These are phyloP conservation scores for Clamator glandarius DNA, from an alignment of 2,797 vertebrate species.

Conservation along the genomic window DNA sequence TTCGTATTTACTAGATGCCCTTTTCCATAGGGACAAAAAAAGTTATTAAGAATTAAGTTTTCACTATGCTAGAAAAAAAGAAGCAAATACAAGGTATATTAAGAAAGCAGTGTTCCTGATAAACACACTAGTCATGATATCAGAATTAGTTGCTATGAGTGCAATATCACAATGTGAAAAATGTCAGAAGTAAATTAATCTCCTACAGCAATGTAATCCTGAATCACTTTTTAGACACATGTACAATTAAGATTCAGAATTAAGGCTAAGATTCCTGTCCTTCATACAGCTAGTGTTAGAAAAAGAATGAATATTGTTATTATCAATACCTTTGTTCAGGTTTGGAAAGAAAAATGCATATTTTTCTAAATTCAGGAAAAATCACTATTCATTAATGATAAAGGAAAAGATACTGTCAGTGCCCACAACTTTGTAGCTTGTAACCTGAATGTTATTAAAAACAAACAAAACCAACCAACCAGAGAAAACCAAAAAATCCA, in stretches of 20 bases:
- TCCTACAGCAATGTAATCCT: neutral
- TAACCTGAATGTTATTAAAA: neutral
- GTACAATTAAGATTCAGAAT: neutral
- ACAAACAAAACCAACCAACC: neutral
- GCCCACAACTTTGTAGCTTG: neutral
- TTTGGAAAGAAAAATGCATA: neutral
- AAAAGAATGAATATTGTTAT: neutral
- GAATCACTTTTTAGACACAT: neutral
- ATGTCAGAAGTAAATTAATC: neutral
- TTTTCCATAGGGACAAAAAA: neutral
- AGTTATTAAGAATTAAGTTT: neutral
- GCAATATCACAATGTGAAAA: neutral
- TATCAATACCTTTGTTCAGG: neutral
- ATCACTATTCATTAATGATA: neutral
- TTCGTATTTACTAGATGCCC: neutral
- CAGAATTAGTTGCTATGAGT: neutral
- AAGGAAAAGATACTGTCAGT: neutral
- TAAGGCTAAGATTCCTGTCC: neutral
- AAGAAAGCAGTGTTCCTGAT: neutral
- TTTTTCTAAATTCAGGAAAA: neutral
- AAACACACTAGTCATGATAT: neutral
- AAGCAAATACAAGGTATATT: neutral
- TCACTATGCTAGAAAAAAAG: neutral
- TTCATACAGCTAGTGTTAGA: neutral
- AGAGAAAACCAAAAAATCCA: neutral